Conservation (phyloP, 2,888 invertebrate species). For the Teleogryllus oceanicus region DNA sequence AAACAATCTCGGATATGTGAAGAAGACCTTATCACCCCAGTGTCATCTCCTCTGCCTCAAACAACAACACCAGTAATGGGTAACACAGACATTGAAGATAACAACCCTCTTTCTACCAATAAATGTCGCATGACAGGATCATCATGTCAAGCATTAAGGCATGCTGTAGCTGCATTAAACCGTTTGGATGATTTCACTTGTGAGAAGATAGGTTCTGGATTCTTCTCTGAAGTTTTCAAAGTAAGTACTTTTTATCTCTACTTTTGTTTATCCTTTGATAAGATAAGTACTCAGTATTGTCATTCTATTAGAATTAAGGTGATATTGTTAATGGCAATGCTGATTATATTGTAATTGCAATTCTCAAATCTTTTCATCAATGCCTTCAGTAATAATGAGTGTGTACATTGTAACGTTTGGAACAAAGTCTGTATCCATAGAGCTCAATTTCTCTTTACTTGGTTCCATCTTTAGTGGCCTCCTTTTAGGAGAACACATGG, state of each 20-base stretch:
- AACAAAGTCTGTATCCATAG: background rate
- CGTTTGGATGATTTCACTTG: constrained; percentile 89
- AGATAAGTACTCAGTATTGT: background rate
- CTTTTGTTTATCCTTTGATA: background rate
- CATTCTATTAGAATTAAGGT: too few relatives aligned
- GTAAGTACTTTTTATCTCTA: constrained; percentile 55
- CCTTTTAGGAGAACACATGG: background rate
- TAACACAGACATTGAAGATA: background rate
- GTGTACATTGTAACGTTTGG: background rate
- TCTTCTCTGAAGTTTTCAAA: constrained; percentile 97
- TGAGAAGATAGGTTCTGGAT: constrained; percentile 91
- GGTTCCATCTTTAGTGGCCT: background rate
- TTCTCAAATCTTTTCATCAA: background rate
- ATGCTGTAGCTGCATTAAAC: constrained; percentile 87
- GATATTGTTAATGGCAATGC: too few relatives aligned
- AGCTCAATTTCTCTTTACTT: too few relatives aligned
- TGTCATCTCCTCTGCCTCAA: constrained; percentile 24
- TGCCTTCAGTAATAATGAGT: background rate
- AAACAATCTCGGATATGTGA: constrained; percentile 28
- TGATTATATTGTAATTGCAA: too few relatives aligned
- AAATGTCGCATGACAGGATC: constrained; percentile 58
- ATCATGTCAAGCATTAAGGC: constrained; percentile 85
- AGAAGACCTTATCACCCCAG: constrained; percentile 27
- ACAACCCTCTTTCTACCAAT: constrained; percentile 22
- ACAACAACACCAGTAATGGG: constrained; percentile 23